Base-by-base conservation (phyloP, 2,113 vertebrate species). In the Callionymus lyra region DNA sequence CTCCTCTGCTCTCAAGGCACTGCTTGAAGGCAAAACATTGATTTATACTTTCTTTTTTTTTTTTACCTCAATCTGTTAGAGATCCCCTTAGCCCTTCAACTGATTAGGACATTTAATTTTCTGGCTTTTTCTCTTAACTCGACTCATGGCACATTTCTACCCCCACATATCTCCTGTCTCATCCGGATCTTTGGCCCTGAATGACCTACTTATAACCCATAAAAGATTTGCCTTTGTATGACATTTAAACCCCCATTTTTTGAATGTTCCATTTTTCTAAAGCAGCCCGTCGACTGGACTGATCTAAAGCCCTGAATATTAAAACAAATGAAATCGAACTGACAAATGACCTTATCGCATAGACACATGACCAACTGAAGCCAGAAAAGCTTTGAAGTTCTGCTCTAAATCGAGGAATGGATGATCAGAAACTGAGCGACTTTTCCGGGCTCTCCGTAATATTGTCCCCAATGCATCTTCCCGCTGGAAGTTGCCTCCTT, bases 1-100 rank as follows among this genome's bases (percentile, higher is more conserved):
- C 57, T 67, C n/a, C n/a, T 43, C 58, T 69, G 70, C 65, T 66
- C 68, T 72, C 68, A 81, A 81, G 79, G 79, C 76, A 81, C 76
- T 75, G 75, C 67, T 69, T 72, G 47, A 72, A 71, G 72, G 75
- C 51, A 53, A 71, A 59, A 67, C 59, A 68, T 59, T 48, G 62
- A 67, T 55, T 65, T 19, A 67, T 6, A 70, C 60, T 34, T 31
- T 38, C 42, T 38, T 56, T 38, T 56, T 44, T 48, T 37, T 16
- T 36, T 48, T 27, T 46, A 16, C n/a, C 36, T 34, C 27, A 11
- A 34, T 60, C 40, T 43, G 56, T 43, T 40, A 50, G 16, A 27
- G 49, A 34, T 65, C 52, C 56, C 50, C 40, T 27, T 62, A 48
- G 45, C 70, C 74, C 66, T 77, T 68, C 66, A 73, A 64, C 65